Evolutionary conservation across 64 coral and sea anemone species (phyloP).

Genomic region (Stichodactyla mertensii): DNA sequence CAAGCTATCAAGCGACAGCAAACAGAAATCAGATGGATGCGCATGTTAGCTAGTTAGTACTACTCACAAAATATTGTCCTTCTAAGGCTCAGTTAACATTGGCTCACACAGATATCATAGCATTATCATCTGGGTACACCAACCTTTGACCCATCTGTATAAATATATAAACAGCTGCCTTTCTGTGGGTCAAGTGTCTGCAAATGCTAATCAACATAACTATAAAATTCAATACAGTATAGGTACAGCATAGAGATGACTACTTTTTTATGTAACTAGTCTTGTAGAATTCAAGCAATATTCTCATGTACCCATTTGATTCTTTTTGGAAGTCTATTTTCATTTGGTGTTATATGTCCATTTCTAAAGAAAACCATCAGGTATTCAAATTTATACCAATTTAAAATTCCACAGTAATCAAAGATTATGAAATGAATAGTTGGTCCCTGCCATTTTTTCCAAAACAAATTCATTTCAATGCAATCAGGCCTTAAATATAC

Average conservation of each 20-base stretch:
- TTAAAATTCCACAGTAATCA: constrained; percentile 3
- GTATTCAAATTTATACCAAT: not conserved
- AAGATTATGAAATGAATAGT: not conserved
- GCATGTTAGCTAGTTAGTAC: constrained; percentile 49
- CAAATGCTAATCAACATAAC: not conserved
- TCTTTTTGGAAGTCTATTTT: constrained; percentile 16
- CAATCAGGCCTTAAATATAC: not conserved
- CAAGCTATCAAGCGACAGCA: constrained; percentile 81
- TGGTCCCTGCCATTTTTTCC: not conserved
- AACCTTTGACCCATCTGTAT: not conserved
- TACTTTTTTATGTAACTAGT: constrained; percentile 19
- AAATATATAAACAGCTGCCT: not conserved
- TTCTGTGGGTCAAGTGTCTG: not conserved
- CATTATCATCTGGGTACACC: not conserved
- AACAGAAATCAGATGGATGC: constrained; percentile 73
- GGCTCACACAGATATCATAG: not conserved
- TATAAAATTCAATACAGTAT: not conserved
- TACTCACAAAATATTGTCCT: not conserved
- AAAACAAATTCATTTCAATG: not conserved
- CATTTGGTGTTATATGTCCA: not conserved
- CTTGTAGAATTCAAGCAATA: constrained; percentile 9
- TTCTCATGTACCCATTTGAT: not conserved
- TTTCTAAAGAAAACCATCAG: not conserved
- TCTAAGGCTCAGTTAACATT: constrained; percentile 8
- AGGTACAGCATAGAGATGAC: not conserved